These are phyloP conservation scores for Naja naja DNA, from an alignment of 2,113 vertebrate species.

Conservation along the genomic window DNA sequence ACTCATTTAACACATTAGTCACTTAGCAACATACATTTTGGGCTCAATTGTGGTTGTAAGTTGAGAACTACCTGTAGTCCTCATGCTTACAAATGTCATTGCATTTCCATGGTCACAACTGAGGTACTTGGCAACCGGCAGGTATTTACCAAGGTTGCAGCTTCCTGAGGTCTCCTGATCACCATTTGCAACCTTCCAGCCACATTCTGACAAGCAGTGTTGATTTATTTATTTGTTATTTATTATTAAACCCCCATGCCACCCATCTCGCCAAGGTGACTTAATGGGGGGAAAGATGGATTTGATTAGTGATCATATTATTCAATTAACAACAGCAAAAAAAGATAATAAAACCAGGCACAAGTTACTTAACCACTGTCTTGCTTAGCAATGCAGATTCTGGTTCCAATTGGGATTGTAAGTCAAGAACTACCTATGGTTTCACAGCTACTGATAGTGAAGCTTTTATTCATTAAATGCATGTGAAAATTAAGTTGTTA, in stretches of 20 bases:
- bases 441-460: background rate
- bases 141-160: too few relatives aligned
- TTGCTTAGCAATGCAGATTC: background rate
- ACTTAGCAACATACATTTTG: too few relatives aligned
- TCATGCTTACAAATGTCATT: too few relatives aligned
- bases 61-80: too few relatives aligned
- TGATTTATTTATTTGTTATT: background rate
- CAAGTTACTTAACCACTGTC: background rate
- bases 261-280: background rate
- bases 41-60: too few relatives aligned
- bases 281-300: background rate
- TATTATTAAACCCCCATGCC: background rate
- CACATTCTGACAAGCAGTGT: background rate
- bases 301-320: background rate
- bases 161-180: background rate
- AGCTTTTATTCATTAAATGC: conserved; percentile 21
- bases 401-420: background rate
- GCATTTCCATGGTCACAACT: too few relatives aligned
- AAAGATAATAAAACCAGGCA: background rate
- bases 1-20: too few relatives aligned
- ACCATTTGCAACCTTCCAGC: background rate
- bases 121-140: too few relatives aligned
- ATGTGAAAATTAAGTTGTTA: conserved; percentile 45
- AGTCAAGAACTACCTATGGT: background rate
- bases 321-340: background rate